phyloP scores from a whole-genome alignment of 1,140 invertebrate genomes.

The Aphidius ervi region DNA sequence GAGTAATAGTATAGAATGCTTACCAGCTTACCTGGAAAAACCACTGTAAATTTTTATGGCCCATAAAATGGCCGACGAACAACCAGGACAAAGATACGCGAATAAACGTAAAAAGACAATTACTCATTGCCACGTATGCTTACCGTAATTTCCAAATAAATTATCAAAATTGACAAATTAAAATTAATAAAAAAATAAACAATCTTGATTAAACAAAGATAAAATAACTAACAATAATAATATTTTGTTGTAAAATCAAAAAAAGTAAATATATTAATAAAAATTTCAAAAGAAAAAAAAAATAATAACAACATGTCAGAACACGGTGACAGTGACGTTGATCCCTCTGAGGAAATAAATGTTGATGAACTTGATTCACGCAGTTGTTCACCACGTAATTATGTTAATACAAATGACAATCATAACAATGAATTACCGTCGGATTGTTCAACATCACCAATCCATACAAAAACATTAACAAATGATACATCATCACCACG shows the following conservation, averaged over 20 bases:
- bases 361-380: conserved; percentile 48
- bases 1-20: conserved; percentile 8
- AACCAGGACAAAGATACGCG: conserved; percentile 21
- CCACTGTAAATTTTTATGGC: conserved; percentile 25
- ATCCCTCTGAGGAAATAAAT: conserved; percentile 49
- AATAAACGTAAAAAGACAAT: conserved; percentile 23
- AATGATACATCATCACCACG: conserved; percentile 36
- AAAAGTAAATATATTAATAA: no score
- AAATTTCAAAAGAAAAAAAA: neutral
- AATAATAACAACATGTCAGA: conserved; percentile 40
- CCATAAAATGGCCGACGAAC: conserved; percentile 28
- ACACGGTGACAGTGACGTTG: conserved; percentile 44
- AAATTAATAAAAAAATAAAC: no score
- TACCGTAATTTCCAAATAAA: conserved; percentile 27
- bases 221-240: no score
- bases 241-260: no score
- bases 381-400: conserved; percentile 42
- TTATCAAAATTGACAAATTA: conserved; percentile 13
- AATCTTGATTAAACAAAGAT: no score
- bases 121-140: conserved; percentile 20
- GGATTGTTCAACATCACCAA: conserved; percentile 43
- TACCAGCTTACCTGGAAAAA: conserved; percentile 23
- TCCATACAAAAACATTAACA: conserved; percentile 33
- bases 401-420: conserved; percentile 27
- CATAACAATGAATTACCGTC: conserved; percentile 31